Evolutionary conservation across 2,113 vertebrate genomes (phyloP), one percentile per base, ranked within the genome.

Genomic region (Melanostigma gelatinosum): DNA sequence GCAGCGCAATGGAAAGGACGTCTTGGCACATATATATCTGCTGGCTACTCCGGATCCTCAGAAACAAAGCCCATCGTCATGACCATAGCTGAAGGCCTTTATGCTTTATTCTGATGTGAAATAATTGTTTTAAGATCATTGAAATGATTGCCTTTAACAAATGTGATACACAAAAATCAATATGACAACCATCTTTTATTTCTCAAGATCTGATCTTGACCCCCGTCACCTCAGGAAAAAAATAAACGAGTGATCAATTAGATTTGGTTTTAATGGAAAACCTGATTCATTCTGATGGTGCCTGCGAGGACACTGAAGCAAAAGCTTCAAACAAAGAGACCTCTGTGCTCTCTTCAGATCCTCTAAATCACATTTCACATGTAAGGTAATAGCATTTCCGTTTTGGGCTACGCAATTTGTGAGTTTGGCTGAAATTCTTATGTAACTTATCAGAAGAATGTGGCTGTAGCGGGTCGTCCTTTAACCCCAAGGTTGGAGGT

Each of bases 241-340:
- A 65, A n/a, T 9, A 57, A 46, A 46, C 1, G 66, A 52, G 55
- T 64, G 29, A 18, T 67, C 71, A 81, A 91, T 88, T 84, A 48
- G 73, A 90, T 90, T 78, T 72, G 36, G 54, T 75, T 57, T 32
- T 32, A 22, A 80, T 24, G 36, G 9, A 38, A 74, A 80, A 62
- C 10, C 52, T 3, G 74, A 90, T 80, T 84, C 63, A 50, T 60
- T 63, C 18, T 42, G 20, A 84, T 80, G 63, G 65, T 79, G 22
- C 5, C 77, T 67, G 16, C 52, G 29, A 68, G 63, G 75, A 76
- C 66, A 34, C 42, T 1, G 54, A 52, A 36, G n/a, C 34, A 16
- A 57, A 38, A 0, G 24, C 42, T 16, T 0, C 3, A 22, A 18
- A 57, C 68, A 63, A 34, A 62, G 16, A 69, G 32, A 27, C 48